Base-by-base conservation (phyloP, 2,113 vertebrate species). In the Verasper variegatus region DNA sequence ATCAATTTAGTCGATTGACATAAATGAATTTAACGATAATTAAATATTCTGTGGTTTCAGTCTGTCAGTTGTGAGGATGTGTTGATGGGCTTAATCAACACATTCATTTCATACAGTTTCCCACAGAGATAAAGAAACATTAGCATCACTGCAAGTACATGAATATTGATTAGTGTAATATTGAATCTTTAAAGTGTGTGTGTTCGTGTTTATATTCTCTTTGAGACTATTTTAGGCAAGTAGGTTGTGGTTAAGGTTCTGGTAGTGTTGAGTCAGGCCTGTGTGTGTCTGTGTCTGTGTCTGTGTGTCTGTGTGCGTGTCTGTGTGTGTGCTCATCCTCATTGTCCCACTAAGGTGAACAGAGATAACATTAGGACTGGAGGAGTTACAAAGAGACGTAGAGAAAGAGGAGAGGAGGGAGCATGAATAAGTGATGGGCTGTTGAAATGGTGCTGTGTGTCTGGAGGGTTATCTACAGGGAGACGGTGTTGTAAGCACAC, bases 381-480 rank as follows among this genome's bases (percentile, higher is more conserved):
- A 55, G 15, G 74, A 69, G 73, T 37, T 52, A 23, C 55, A 69
- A 12, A 73, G 68, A 65, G 49, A 72, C 3, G 62, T 18, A 18
- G 40, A 72, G 71, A 76, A 61, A 56, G 71, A 68, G 57, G 69
- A 83, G 84, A 81, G 70, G 81, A 71, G 72, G 64, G 68, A 42
- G 63, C 71, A 92, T 93, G 3, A 94, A 92, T 94, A 94, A 90
- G 84, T 90, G 88, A 94, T 91, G 68, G 37, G 14, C 54, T 62
- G 88, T 78, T 92, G 87, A 93, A 81, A 88, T 86, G 80, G 35
- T 82, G 78, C 61, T 59, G 63, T 51, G 18, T 76, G 81, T 88
- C 87, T 68, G 74, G 42, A 18, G 77, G 76, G 69, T 84, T 78
- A 59, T 79, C 75, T 80, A 83, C 81, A 63, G 71, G 55, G 65